Percentiles rank a stretch among this genome's conserved stretches.
Conservation (phyloP, 53 echinoderm and acorn worm species). For the Hippasteria phrygiana region DNA sequence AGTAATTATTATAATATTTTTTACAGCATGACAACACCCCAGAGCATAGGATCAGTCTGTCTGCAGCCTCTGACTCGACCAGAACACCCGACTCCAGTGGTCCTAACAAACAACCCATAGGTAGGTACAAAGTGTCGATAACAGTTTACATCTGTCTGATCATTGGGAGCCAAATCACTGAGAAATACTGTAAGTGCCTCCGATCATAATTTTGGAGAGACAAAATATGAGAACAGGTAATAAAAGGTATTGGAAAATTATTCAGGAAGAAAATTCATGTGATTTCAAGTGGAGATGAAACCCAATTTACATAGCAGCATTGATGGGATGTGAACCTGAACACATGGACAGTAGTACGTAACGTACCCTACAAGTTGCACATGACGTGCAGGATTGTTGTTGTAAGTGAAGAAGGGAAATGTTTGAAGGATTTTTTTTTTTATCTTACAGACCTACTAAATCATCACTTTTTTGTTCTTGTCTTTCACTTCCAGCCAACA, state of each 20-base stretch:
- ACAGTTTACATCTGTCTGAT: too few relatives aligned
- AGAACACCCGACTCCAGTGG: constrained; percentile 39
- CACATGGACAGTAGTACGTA: too few relatives aligned
- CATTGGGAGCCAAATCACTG: too few relatives aligned
- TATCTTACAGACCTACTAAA: background rate
- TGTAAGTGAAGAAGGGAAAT: background rate
- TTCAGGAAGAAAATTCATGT: too few relatives aligned
- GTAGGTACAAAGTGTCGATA: constrained; percentile 31
- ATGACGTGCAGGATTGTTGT: background rate
- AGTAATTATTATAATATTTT: background rate
- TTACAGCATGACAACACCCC: constrained; percentile 15
- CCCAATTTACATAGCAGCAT: too few relatives aligned
- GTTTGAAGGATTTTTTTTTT: background rate
- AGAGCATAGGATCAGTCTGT: constrained; percentile 22
- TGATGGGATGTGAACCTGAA: too few relatives aligned
- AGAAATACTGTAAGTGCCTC: too few relatives aligned
- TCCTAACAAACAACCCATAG: constrained; percentile 62
- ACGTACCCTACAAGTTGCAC: background rate
- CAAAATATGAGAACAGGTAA: too few relatives aligned
- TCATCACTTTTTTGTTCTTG: background rate
- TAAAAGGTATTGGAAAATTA: too few relatives aligned
- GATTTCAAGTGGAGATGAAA: too few relatives aligned
- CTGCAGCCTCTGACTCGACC: constrained; percentile 26
- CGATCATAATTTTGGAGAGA: too few relatives aligned
- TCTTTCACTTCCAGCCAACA: constrained; percentile 13